These are phyloP conservation scores for Ara ararauna DNA, from an alignment of 2,797 vertebrate species.

Conservation along the genomic window DNA sequence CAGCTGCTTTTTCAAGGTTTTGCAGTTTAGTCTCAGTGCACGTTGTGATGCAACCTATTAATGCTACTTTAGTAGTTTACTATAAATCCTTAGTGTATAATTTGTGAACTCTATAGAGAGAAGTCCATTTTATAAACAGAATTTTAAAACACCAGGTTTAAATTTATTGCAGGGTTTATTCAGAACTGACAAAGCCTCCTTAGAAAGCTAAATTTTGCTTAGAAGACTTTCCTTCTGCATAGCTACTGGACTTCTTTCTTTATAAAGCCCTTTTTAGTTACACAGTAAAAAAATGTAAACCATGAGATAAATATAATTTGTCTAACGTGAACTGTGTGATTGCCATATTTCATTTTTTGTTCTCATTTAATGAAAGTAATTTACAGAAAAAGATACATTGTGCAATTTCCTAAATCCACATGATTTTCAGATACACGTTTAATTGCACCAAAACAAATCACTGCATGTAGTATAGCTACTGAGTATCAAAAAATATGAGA, in stretches of 20 bases:
- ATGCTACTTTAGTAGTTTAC: conserved; percentile 11
- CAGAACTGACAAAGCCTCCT: conserved; percentile 51
- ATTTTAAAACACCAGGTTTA: conserved; percentile 45
- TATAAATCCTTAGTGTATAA: conserved; percentile 48
- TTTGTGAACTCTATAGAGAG: conserved; percentile 25
- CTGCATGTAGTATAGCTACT: background rate
- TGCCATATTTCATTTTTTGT: background rate
- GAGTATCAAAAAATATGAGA: background rate
- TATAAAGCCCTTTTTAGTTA: background rate
- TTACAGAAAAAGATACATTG: background rate
- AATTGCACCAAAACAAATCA: background rate
- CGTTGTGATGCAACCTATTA: conserved; percentile 12
- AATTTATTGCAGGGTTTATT: conserved; percentile 52
- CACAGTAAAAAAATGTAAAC: conserved; percentile 18
- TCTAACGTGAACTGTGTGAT: background rate
- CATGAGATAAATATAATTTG: background rate
- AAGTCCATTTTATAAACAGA: conserved; percentile 48
- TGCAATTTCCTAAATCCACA: background rate
- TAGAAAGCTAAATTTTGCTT: conserved; percentile 39
- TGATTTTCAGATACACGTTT: background rate
- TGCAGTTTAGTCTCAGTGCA: background rate
- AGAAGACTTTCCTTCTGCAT: conserved; percentile 12
- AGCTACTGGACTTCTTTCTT: conserved; percentile 2
- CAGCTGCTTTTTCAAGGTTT: conserved; percentile 4
- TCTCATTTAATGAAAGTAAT: background rate